Evolutionary conservation across 1,140 invertebrate genomes (phyloP).

Genomic region (Drosophila biarmipes): DNA sequence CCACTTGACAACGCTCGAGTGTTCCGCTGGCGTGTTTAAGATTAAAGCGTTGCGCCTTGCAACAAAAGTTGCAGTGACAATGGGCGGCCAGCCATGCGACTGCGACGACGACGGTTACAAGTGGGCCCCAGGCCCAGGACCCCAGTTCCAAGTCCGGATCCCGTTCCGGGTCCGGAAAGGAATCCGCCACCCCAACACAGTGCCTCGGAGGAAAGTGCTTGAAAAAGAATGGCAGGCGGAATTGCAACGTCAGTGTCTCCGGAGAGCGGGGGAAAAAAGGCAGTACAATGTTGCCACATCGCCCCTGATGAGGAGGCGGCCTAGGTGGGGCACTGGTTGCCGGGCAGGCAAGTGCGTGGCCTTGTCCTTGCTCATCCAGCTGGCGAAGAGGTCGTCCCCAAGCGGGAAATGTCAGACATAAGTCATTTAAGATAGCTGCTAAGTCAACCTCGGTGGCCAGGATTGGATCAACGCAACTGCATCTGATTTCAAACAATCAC

Average conservation of each 20-base stretch:
- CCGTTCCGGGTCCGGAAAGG: conserved; percentile 7
- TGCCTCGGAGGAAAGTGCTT: conserved; percentile 63
- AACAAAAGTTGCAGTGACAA: conserved; percentile 80
- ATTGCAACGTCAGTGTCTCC: conserved; percentile 72
- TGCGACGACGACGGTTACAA: conserved; percentile 56
- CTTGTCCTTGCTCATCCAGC: conserved; percentile 75
- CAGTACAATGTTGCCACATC: conserved; percentile 43
- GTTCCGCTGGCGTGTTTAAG: conserved; percentile 83
- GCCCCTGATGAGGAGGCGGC: conserved; percentile 35
- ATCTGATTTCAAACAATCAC: background rate
- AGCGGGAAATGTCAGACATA: conserved; percentile 49
- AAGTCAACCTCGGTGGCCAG: conserved; percentile 15
- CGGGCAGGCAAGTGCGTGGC: conserved; percentile 38
- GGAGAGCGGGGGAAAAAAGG: conserved; percentile 21
- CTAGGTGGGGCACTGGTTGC: conserved; percentile 1
- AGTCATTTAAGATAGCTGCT: conserved; percentile 71
- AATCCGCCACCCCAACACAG: conserved; percentile 14
- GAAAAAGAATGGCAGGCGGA: conserved; percentile 70
- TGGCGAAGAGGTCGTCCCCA: conserved; percentile 23
- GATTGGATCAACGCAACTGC: conserved; percentile 4
- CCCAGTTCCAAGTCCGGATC: background rate
- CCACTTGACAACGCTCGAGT: conserved; percentile 79
- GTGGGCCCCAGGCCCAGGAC: conserved; percentile 42
- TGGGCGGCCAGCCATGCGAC: conserved; percentile 56
- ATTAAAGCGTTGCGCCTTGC: conserved; percentile 78